phyloP scores from a whole-genome alignment of 2,888 invertebrate species.

The Aricia artaxerxes region DNA sequence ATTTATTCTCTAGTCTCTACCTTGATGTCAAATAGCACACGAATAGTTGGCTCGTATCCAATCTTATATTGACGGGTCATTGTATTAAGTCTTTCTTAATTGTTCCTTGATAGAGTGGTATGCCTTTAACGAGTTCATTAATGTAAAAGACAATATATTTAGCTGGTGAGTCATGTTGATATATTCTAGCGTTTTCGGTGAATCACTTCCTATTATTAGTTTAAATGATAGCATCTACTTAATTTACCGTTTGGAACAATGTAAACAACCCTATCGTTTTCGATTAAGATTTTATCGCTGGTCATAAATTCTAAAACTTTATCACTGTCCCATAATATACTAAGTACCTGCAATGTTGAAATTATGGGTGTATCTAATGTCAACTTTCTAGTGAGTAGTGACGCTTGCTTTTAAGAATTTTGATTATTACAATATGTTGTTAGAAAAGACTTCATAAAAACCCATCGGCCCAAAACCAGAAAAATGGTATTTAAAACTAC shows the following conservation, averaged over 20 bases:
- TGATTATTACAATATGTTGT: neutral
- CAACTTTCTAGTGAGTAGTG: neutral
- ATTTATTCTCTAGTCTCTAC: constrained; percentile 2
- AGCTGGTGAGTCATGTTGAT: constrained; percentile 14
- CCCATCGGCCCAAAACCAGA: neutral
- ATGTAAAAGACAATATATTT: constrained; percentile 18
- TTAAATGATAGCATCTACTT: neutral
- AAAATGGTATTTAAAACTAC: neutral
- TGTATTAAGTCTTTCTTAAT: constrained; percentile 23
- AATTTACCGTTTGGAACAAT: constrained; percentile 8
- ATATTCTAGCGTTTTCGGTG: constrained; percentile 23
- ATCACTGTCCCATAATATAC: neutral
- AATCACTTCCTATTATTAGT: constrained; percentile 27
- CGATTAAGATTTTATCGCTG: constrained; percentile 10
- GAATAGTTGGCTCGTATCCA: constrained; percentile 18
- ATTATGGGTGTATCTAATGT: neutral
- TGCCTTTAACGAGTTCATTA: neutral
- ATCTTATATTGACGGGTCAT: neutral
- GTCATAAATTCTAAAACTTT: neutral
- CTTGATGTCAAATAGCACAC: constrained; percentile 11
- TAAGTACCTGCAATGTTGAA: neutral
- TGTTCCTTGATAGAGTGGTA: constrained; percentile 20
- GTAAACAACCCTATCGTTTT: constrained; percentile 24
- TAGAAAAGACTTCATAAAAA: neutral
- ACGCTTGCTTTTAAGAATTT: neutral